phyloP scores from a whole-genome alignment of 2,113 vertebrate genomes.

The Gadus macrocephalus region DNA sequence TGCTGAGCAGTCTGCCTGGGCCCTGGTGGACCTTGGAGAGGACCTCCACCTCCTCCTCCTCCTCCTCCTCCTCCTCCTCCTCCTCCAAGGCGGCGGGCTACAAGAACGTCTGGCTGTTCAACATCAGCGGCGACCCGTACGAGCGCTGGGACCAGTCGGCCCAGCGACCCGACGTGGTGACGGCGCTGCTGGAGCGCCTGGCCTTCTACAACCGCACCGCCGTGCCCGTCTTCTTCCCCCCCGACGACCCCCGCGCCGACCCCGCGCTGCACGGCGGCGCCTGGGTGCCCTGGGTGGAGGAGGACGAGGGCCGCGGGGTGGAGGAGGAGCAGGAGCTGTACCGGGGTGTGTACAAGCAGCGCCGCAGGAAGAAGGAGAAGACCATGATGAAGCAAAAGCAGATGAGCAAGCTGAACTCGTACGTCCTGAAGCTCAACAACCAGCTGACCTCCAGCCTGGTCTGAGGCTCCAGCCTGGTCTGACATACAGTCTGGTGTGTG shows the following conservation, averaged over 20 bases:
- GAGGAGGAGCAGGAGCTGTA: slow-evolving; percentile 65
- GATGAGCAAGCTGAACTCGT: slow-evolving; percentile 83
- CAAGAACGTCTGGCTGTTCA: slow-evolving; percentile 87
- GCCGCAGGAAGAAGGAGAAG: slow-evolving; percentile 33
- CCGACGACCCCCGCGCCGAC: slow-evolving; percentile 85
- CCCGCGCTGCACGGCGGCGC: slow-evolving; percentile 79
- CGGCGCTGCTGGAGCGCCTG: slow-evolving; percentile 76
- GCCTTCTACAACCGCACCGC: slow-evolving; percentile 84
- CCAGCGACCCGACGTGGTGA: slow-evolving; percentile 81
- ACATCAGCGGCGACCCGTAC: slow-evolving; percentile 88
- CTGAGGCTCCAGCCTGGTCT: slow-evolving; percentile 47
- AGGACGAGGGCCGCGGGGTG: slow-evolving; percentile 76
- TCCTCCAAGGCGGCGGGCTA: slow-evolving; percentile 22
- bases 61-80: slow-evolving; percentile 27
- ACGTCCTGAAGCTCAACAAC: slow-evolving; percentile 88
- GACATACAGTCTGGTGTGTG: too few species aligned
- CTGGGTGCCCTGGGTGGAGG: slow-evolving; percentile 89
- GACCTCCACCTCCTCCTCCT: slow-evolving; percentile 29
- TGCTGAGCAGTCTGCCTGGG: slow-evolving; percentile 80
- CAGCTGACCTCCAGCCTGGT: slow-evolving; percentile 88
- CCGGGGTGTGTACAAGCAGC: slow-evolving; percentile 62
- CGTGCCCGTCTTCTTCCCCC: slow-evolving; percentile 85
- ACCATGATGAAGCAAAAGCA: slow-evolving; percentile 75
- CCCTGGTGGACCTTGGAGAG: slow-evolving; percentile 96
- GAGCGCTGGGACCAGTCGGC: slow-evolving; percentile 82